Evolutionary conservation across 2,888 invertebrate genomes (phyloP).

Genomic region (Agrochola litura): DNA sequence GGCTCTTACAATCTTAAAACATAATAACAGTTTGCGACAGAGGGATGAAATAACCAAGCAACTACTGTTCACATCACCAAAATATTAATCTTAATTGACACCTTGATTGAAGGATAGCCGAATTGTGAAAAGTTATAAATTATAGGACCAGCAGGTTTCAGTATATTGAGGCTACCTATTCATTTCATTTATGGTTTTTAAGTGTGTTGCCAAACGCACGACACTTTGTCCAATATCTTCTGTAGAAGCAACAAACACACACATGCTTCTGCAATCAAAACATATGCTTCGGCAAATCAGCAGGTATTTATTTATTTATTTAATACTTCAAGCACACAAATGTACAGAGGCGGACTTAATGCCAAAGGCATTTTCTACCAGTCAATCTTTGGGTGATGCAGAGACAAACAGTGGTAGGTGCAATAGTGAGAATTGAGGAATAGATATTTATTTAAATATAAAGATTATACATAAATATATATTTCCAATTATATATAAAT

Average conservation of each 20-base stretch:
- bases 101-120: conserved; percentile 47
- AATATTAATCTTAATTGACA: conserved; percentile 49
- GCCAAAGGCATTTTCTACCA: too few relatives aligned
- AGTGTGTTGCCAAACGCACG: neutral
- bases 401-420: too few relatives aligned
- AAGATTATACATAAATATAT: too few relatives aligned
- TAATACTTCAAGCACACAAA: too few relatives aligned
- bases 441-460: too few relatives aligned
- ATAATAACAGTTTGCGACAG: conserved; percentile 14
- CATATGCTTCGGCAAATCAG: neutral
- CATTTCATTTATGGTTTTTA: neutral
- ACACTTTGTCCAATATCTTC: neutral
- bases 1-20: neutral
- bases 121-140: conserved; percentile 37
- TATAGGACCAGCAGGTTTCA: conserved; percentile 8
- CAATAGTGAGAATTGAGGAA: too few relatives aligned
- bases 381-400: too few relatives aligned
- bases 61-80: conserved; percentile 28
- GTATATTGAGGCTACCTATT: conserved; percentile 1
- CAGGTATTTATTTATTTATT: too few relatives aligned
- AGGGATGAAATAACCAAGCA: conserved; percentile 10
- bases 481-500: too few relatives aligned
- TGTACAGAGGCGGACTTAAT: too few relatives aligned
- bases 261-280: too few relatives aligned
- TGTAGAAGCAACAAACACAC: neutral